Base-by-base conservation (phyloP, 2,888 invertebrate species). In the Drosophila pseudotalamancana region DNA sequence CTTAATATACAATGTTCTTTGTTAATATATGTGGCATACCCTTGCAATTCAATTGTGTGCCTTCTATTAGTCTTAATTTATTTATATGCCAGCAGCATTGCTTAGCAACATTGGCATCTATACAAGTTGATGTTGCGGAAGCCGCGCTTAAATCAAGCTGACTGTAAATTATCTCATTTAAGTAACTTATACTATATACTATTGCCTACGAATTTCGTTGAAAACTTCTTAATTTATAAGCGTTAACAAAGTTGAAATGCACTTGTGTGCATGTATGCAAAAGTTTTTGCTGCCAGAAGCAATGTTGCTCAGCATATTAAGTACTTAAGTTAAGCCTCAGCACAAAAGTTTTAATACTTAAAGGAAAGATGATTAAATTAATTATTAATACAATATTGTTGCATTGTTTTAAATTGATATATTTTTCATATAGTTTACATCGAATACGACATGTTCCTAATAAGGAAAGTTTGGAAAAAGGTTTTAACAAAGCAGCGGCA, bases 31-130 rank as follows among this genome's bases (percentile, higher is more conserved):
- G n/a, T n/a, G n/a, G n/a, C n/a, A n/a, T n/a, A n/a, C n/a, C n/a
- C n/a, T n/a, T n/a, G n/a, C n/a, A n/a, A n/a, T n/a, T n/a, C n/a
- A n/a, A n/a, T n/a, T n/a, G n/a, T n/a, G n/a, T n/a, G n/a, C n/a
- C n/a, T n/a, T n/a, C n/a, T n/a, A n/a, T n/a, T n/a, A n/a, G n/a
- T n/a, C n/a, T n/a, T n/a, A n/a, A n/a, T n/a, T n/a, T n/a, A n/a
- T n/a, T 16, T 51, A n/a, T 43, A n/a, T 31, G 37, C 11, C 6
- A 19, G 49, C 39, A 67, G 19, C 40, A 68, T 27, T 46, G 50
- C 31, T 54, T 48, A 3, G 19, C 48, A 51, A 49, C 56, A 62
- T 19, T n/a, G 49, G 29, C 23, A 27, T 5, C 12, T 1, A 5
- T 2, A 14, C 23, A 16, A 16, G 0, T 4, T 12, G n/a, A 4